These are phyloP conservation scores for Cosmia pyralina DNA, from an alignment of 2,888 invertebrate genomes.

Conservation along the genomic window DNA sequence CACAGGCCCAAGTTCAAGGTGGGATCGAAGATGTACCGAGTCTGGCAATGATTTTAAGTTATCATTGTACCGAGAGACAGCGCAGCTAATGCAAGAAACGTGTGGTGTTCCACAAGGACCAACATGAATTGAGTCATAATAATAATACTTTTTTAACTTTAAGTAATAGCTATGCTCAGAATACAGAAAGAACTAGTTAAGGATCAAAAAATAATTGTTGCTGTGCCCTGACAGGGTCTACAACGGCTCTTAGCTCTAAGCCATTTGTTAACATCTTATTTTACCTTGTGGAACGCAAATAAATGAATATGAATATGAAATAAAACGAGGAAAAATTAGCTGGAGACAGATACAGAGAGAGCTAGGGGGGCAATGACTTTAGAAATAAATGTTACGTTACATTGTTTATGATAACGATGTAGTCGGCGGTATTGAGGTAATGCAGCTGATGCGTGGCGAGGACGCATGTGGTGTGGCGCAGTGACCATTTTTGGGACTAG, in stretches of 20 bases:
- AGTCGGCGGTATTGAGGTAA: slow-evolving; percentile 86
- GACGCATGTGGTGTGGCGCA: slow-evolving; percentile 93
- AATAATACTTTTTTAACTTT: too few species aligned
- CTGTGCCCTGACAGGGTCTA: too few species aligned
- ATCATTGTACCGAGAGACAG: background rate
- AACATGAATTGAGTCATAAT: background rate
- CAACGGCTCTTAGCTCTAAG: too few species aligned
- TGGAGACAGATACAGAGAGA: background rate
- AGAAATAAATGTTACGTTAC: slow-evolving; percentile 61
- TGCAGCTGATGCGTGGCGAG: slow-evolving; percentile 97
- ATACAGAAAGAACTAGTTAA: too few species aligned
- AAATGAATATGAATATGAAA: too few species aligned
- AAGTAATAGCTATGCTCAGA: too few species aligned
- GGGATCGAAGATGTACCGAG: background rate
- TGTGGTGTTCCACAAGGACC: background rate
- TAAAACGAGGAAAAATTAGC: background rate
- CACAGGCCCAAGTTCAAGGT: background rate
- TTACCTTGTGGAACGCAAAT: too few species aligned
- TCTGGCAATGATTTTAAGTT: background rate
- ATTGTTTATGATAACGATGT: slow-evolving; percentile 90
- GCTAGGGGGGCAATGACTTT: background rate
- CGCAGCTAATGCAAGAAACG: background rate
- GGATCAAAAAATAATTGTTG: too few species aligned
- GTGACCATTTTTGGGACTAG: slow-evolving; percentile 47
- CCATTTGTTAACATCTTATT: too few species aligned